Conservation (phyloP, 1,140 invertebrate species). For the Drosophila kurseongensis region DNA sequence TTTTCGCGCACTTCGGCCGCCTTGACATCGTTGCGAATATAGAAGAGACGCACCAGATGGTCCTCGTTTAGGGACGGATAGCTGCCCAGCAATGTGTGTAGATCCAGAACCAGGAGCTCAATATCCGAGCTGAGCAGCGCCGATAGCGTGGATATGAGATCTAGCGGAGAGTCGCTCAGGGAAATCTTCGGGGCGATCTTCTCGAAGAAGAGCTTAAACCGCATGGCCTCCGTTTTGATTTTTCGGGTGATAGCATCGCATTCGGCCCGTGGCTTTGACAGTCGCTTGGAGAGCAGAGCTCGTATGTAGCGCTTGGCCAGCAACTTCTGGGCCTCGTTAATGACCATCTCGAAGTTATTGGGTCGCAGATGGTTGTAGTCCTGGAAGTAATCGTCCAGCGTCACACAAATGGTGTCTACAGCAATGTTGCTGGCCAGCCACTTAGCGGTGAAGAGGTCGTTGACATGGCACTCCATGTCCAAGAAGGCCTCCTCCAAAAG, state of each 20-base stretch:
- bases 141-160: constrained; percentile 92
- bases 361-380: constrained; percentile 96
- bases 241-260: constrained; percentile 92
- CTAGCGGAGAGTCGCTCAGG: constrained; percentile 91
- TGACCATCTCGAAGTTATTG: constrained; percentile 94
- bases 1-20: constrained; percentile 93
- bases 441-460: constrained; percentile 93
- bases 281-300: constrained; percentile 93
- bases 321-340: constrained; percentile 92
- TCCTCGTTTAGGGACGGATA: constrained; percentile 96
- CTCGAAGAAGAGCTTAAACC: constrained; percentile 91
- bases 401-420: constrained; percentile 96
- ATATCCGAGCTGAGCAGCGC: constrained; percentile 91
- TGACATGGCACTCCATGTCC: constrained; percentile 95
- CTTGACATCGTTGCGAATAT: constrained; percentile 94
- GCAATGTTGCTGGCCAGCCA: constrained; percentile 92
- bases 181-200: constrained; percentile 89
- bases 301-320: constrained; percentile 95
- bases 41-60: constrained; percentile 93
- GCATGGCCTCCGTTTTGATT: constrained; percentile 92
- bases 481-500: constrained; percentile 96
- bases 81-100: constrained; percentile 95
- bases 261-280: constrained; percentile 93
- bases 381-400: constrained; percentile 95
- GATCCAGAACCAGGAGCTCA: constrained; percentile 95